Evolutionary conservation across 2,113 vertebrate species (phyloP), one percentile per base, ranked within the genome.

Genomic region (Physeter macrocephalus): DNA sequence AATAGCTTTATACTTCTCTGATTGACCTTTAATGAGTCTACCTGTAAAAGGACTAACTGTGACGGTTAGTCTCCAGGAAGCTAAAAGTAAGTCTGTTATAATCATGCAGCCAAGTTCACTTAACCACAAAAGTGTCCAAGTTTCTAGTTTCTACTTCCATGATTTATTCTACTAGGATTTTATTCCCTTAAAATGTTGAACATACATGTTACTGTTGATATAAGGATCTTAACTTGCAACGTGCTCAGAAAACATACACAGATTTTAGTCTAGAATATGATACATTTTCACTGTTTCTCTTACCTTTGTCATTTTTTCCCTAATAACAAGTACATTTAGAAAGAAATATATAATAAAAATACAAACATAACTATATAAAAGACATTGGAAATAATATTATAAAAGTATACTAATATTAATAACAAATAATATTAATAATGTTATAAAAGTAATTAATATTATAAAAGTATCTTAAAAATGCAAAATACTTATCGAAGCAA

Each of bases 331-430:
- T 75, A 9, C 3, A 69, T n/a, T 94, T 25, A 82, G 18, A 95
- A 89, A 94, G n/a, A 93, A 88, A 52, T 78, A 62, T 23, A 81
- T 41, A 81, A 81, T 67, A 41, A 94, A 94, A 90, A 84, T 29
- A 91, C 4, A 93, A 95, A 49, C 46, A 90, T 43, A 87, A 87
- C 11, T 67, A 92, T 11, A 91, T 41, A 64, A 77, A 64, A 93
- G 52, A 81, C 49, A 80, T 0, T 52, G 54, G 27, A 88, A 88
- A 87, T 67, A 57, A 52, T 67, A 75, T 34, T 36, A 20, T 62
- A 94, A 81, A 80, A 86, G 8, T 21, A 46, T 74, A 15, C 54
- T 34, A 71, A 87, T 43, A 43, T 43, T 43, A 52, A 17, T 52
- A 52, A 52, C 49, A 52, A 52, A 17, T 52, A 52, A 52, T 52